Base-by-base conservation (phyloP, 2,888 invertebrate species). In the Saturnia pavonia region DNA sequence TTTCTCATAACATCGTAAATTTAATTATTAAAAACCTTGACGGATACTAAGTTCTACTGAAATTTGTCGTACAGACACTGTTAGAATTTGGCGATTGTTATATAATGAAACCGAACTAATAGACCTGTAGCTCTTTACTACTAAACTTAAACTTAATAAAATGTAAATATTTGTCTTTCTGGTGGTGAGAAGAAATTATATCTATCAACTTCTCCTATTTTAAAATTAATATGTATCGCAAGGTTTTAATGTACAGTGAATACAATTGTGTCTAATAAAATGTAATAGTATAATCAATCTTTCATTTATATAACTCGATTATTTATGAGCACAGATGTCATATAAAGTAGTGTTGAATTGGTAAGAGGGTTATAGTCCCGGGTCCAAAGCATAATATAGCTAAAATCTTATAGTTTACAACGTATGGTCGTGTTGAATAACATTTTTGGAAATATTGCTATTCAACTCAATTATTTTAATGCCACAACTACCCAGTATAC, bases 181-280 rank as follows among this genome's bases (percentile, higher is more conserved):
- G 42, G 51, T 67, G 25, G 51, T 69, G 65, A 69, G 16, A 69
- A 69, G n/a, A 34, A 51, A 65, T 60, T 45, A 48, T 60, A 65
- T 27, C 11, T 22, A 34, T 51, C 40, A 40, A 65, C 48, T 65
- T 65, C 25, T 65, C 48, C 45, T 25, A 65, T 34, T 51, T 34
- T 69, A 48, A 42, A 65, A 66, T 69, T 48, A 69, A 65, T 40
- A 65, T 48, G 25, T 60, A 69, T 66, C 65, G 65, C 65, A 63
- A 69, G 69, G 51, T 69, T 66, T 65, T 22, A 51, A 51, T 69
- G 69, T 69, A 69, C 69, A 69, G 51, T 65, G 40, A 40, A 25
- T 51, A 67, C 67, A 34, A 57, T 67, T 67, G 67, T 70, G 54
- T 70, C 67, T 70, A 70, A 70, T 67, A 70, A 70, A 70, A 68